These are phyloP conservation scores for Orchesellides sinensis DNA, from an alignment of 2,888 invertebrate species.

Conservation along the genomic window DNA sequence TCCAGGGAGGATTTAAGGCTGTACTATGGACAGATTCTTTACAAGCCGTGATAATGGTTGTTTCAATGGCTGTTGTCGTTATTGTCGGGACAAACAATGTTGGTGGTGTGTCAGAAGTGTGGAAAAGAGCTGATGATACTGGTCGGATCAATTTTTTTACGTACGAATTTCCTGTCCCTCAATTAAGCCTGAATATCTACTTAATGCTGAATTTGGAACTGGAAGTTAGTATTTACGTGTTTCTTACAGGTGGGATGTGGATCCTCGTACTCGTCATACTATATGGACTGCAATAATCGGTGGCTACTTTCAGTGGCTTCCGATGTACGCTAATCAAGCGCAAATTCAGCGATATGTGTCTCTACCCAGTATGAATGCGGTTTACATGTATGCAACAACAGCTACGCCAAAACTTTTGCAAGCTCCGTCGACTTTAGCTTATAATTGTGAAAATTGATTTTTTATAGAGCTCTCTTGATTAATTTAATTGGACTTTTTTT, in stretches of 20 bases:
- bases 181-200: background rate
- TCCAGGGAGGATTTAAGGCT: slow-evolving; percentile 71
- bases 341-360: slow-evolving; percentile 74
- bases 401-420: no score
- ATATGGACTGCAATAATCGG: slow-evolving; percentile 71
- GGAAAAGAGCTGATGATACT: slow-evolving; percentile 59
- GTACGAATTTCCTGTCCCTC: slow-evolving; percentile 45
- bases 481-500: slow-evolving; percentile 72
- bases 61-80: slow-evolving; percentile 63
- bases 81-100: slow-evolving; percentile 63
- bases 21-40: slow-evolving; percentile 70
- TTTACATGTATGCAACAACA: slow-evolving; percentile 72
- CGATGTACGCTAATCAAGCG: slow-evolving; percentile 74
- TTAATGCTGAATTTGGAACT: background rate
- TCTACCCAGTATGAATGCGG: slow-evolving; percentile 67
- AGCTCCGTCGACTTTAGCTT: no score
- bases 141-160: slow-evolving; percentile 67
- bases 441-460: background rate
- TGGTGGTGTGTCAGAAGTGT: slow-evolving; percentile 67
- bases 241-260: slow-evolving; percentile 65
- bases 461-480: slow-evolving; percentile 69
- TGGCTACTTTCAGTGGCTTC: slow-evolving; percentile 71
- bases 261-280: slow-evolving; percentile 72
- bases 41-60: slow-evolving; percentile 70
- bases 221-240: background rate